A percentile compares a stretch with the other conserved stretches of the same genome.
These are phyloP conservation scores for Neogobius melanostomus DNA, from an alignment of 2,113 vertebrate species.

Conservation along the genomic window DNA sequence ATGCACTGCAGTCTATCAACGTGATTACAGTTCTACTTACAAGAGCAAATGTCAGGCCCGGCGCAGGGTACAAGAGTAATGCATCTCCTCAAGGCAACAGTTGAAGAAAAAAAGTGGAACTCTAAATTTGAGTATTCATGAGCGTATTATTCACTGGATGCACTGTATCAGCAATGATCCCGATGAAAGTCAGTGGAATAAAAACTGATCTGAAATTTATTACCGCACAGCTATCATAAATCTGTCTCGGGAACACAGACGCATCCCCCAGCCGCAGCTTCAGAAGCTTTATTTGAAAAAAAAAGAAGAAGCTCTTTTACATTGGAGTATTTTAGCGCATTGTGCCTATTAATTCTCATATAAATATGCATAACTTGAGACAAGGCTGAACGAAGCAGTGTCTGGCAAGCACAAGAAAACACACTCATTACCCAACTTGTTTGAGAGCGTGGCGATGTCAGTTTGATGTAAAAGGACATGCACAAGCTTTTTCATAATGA, in stretches of 20 bases:
- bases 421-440: constrained; percentile 60
- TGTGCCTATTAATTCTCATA: constrained; percentile 71
- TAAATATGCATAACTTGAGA: constrained; percentile 73
- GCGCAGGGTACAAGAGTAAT: constrained; percentile 16
- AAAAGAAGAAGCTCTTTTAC: constrained; percentile 60
- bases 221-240: constrained; percentile 65
- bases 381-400: constrained; percentile 25
- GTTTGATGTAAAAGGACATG: constrained; percentile 49
- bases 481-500: constrained; percentile 15
- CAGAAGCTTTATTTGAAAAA: constrained; percentile 69
- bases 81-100: constrained; percentile 32
- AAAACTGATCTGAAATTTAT: constrained; percentile 74
- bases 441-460: constrained; percentile 58
- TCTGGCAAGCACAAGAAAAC: constrained; percentile 49
- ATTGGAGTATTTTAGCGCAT: constrained; percentile 65
- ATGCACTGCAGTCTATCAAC: constrained; percentile 45
- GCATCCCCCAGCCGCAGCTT: constrained; percentile 59
- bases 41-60: constrained; percentile 26
- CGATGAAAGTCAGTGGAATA: constrained; percentile 71
- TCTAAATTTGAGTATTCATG: constrained; percentile 68
- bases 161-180: constrained; percentile 66
- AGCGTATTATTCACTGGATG: constrained; percentile 54
- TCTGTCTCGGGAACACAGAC: constrained; percentile 62
- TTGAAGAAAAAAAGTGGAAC: constrained; percentile 35
- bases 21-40: constrained; percentile 44